These are phyloP conservation scores for Drosophila kepulauana DNA, from an alignment of 1,140 invertebrate genomes.

Conservation along the genomic window DNA sequence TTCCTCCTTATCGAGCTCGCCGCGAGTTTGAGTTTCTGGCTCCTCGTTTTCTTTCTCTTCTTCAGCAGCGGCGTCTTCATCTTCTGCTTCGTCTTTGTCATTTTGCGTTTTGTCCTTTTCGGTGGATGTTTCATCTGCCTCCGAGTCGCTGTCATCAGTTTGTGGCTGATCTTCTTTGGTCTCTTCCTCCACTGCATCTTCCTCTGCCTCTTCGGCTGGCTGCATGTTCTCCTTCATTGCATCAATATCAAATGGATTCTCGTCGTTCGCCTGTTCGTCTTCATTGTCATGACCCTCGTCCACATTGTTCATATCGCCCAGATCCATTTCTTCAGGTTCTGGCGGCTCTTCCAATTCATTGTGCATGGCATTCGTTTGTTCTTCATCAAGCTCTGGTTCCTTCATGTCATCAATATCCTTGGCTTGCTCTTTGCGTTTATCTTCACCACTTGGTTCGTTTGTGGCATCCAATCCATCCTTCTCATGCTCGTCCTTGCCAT, in stretches of 20 bases:
- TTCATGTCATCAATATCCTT: constrained; percentile 86
- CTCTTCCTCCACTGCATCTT: constrained; percentile 82
- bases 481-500: constrained; percentile 86
- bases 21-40: constrained; percentile 69
- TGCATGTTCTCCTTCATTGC: constrained; percentile 88
- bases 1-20: constrained; percentile 54
- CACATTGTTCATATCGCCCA: constrained; percentile 94
- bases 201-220: constrained; percentile 84
- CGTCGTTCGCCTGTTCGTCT: constrained; percentile 87
- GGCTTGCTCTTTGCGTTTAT: constrained; percentile 79
- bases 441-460: constrained; percentile 71
- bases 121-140: constrained; percentile 73
- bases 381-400: constrained; percentile 91
- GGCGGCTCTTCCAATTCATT: constrained; percentile 90
- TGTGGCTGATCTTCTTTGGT: constrained; percentile 85
- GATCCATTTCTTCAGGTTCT: constrained; percentile 93
- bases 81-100: constrained; percentile 85
- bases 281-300: constrained; percentile 90
- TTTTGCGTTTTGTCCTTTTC: constrained; percentile 84
- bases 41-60: constrained; percentile 85
- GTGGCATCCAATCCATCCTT: constrained; percentile 84
- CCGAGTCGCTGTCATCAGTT: constrained; percentile 85
- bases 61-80: constrained; percentile 85
- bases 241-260: constrained; percentile 94
- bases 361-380: constrained; percentile 94